Base-by-base conservation (phyloP, 2,888 invertebrate species). In the Nephrotoma guestfalica region DNA sequence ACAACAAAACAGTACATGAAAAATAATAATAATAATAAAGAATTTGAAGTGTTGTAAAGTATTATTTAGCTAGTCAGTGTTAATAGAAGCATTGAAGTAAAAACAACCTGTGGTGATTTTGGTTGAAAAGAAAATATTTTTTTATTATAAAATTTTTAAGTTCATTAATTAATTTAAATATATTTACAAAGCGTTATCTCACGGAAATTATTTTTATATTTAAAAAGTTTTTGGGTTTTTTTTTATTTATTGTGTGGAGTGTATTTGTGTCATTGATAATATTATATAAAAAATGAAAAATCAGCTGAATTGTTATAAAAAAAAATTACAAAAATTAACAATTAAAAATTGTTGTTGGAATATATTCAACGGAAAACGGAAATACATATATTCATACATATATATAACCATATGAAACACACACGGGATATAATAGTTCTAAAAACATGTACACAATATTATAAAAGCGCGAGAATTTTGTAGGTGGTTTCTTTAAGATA, bases 81-180 rank as follows among this genome's bases (percentile, higher is more conserved):
- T 91, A 91, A 91, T 91, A 91, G 91, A 90, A 90, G 90, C 91
- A 90, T 90, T 90, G 91, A 90, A 89, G 71, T 71, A 71, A 90
- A 90, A 90, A 90, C 91, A 91, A 90, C 91, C 87, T 87, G 86
- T 83, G 86, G 42, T 84, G 42, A 71, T 71, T 47, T 71, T 30
- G 6, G 71, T 71, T 71, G 9, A 11, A 84, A 42, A 41, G 7
- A 87, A 87, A 85, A 43, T 15, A 15, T 85, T 86, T 57, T 85
- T 83, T 71, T 42, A 86, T 86, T 42, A 85, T 85, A 45, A 30
- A 86, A 83, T 84, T 40, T 83, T 41, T 41, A 84, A 83, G 40
- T 84, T 42, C 4, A 40, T 83, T 30, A 4, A 71, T 71, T 71
- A 71, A 71, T 71, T 71, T 9, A 30, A 18, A 3, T 30, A 30